These are phyloP conservation scores for Allacma fusca DNA, from an alignment of 2,888 invertebrate genomes.

Conservation along the genomic window DNA sequence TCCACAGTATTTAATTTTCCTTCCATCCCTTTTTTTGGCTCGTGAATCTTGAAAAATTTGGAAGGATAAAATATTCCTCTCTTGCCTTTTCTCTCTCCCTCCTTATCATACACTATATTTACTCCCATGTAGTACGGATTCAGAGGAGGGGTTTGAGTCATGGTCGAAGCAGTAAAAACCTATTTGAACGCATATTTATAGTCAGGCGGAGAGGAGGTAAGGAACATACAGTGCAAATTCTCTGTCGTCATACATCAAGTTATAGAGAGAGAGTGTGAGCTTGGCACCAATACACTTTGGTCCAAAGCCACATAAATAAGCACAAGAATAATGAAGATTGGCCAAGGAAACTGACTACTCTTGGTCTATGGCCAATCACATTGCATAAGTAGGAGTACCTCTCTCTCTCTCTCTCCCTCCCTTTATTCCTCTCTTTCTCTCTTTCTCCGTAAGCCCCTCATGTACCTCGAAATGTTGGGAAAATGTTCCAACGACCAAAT, in stretches of 20 bases:
- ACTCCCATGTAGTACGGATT: not conserved
- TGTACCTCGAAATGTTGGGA: not conserved
- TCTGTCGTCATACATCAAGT: slow-evolving; percentile 38
- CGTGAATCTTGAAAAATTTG: not conserved
- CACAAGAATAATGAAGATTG: slow-evolving; percentile 42
- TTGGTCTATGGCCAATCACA: slow-evolving; percentile 44
- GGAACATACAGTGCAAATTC: slow-evolving; percentile 36
- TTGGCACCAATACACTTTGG: slow-evolving; percentile 37
- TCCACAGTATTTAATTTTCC: slow-evolving; percentile 13
- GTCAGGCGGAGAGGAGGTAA: slow-evolving; percentile 14
- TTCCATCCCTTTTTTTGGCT: slow-evolving; percentile 5
- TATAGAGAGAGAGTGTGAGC: slow-evolving; percentile 38
- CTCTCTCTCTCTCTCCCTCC: not conserved
- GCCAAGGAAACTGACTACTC: slow-evolving; percentile 38
- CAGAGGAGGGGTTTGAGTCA: not conserved
- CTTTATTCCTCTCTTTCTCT: not conserved
- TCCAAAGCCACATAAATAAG: slow-evolving; percentile 42
- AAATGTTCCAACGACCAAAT: too few relatives aligned
- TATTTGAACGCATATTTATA: slow-evolving; percentile 38
- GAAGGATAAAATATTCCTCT: not conserved
- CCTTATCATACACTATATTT: not conserved
- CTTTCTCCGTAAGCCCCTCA: slow-evolving; percentile 5
- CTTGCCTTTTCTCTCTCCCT: slow-evolving; percentile 14
- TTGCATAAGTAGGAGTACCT: slow-evolving; percentile 18
- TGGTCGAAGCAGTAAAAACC: slow-evolving; percentile 29